Conservation (phyloP, 2,888 invertebrate genomes). For the Eilema depressum region DNA sequence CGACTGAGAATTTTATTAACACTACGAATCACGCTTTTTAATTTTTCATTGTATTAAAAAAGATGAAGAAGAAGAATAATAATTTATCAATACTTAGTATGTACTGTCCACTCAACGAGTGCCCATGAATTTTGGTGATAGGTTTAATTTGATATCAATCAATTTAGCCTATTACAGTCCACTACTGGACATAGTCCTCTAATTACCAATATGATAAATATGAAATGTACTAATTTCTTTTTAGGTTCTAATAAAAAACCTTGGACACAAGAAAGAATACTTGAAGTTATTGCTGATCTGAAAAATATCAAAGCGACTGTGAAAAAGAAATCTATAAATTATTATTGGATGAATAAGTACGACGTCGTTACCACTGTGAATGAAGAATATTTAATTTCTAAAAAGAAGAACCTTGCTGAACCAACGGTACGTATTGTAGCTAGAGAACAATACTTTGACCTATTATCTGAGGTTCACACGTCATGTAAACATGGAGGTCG, state of each 20-base stretch:
- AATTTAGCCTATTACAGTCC: too few relatives aligned
- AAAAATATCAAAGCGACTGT: constrained; percentile 16
- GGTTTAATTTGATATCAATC: background rate
- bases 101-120: too few relatives aligned
- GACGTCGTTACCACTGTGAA: constrained; percentile 16
- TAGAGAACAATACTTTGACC: constrained; percentile 23
- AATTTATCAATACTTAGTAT: too few relatives aligned
- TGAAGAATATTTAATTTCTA: constrained; percentile 25
- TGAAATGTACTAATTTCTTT: background rate
- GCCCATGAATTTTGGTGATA: too few relatives aligned
- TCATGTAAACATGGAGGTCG: constrained; percentile 24
- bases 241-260: constrained; percentile 20
- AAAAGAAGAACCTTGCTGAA: background rate
- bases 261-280: constrained; percentile 27
- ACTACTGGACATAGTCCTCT: too few relatives aligned
- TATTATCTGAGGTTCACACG: constrained; percentile 15
- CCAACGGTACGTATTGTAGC: constrained; percentile 19
- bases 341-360: constrained; percentile 29
- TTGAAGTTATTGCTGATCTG: constrained; percentile 17
- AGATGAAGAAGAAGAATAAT: too few relatives aligned
- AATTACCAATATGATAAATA: background rate
- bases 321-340: constrained; percentile 17
- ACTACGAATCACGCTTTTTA: too few relatives aligned
- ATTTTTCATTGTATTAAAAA: too few relatives aligned
- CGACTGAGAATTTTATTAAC: too few relatives aligned